Evolutionary conservation across 2,888 invertebrate genomes (phyloP).

Genomic region (Argyresthia albistria): DNA sequence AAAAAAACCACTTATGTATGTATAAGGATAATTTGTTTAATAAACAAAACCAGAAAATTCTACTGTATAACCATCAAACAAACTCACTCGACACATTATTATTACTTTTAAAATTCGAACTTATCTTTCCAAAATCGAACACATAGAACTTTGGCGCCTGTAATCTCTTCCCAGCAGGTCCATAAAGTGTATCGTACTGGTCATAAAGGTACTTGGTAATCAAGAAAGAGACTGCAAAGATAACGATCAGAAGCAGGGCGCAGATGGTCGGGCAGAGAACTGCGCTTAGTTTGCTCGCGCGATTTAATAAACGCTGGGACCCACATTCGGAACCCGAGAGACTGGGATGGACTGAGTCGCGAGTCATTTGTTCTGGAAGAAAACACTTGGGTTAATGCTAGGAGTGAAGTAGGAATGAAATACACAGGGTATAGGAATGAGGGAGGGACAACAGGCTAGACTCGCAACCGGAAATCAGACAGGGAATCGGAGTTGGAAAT

Average conservation of each 20-base stretch:
- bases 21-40: too few species aligned
- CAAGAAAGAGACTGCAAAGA: constrained; percentile 38
- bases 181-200: constrained; percentile 39
- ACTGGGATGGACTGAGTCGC: constrained; percentile 26
- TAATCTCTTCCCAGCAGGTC: constrained; percentile 16
- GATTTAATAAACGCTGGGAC: constrained; percentile 15
- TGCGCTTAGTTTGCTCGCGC: constrained; percentile 33
- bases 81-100: too few species aligned
- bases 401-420: too few species aligned
- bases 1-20: too few species aligned
- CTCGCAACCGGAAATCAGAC: too few species aligned
- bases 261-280: constrained; percentile 49
- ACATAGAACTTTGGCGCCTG: constrained; percentile 12
- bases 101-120: too few species aligned
- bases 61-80: too few species aligned
- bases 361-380: constrained; percentile 26
- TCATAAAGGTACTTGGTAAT: constrained; percentile 43
- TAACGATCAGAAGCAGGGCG: constrained; percentile 38
- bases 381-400: constrained; percentile 12
- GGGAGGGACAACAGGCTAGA: too few species aligned
- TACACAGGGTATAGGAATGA: too few species aligned
- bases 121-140: too few species aligned
- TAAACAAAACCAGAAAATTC: too few species aligned
- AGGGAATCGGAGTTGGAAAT: too few species aligned
- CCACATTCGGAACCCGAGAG: constrained; percentile 41